Percentiles rank a stretch among this genome's conserved stretches.
These are phyloP conservation scores for Sinopyrophorus schimmeli DNA, from an alignment of 2,888 invertebrate genomes.

Conservation along the genomic window DNA sequence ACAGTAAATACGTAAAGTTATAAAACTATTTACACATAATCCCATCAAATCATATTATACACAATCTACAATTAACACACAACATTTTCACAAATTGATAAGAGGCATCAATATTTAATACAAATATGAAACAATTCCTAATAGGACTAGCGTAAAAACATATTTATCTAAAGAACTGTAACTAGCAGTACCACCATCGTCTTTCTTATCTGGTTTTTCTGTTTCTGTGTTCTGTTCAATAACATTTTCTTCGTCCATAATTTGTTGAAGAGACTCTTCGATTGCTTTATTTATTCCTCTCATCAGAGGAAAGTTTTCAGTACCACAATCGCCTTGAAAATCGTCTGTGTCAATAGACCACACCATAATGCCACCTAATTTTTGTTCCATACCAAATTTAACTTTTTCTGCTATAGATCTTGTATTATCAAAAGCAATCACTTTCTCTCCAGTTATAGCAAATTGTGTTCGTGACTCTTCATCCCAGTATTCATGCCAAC, in stretches of 20 bases:
- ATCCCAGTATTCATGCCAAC: constrained; percentile 75
- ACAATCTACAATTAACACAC: no score
- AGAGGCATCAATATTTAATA: no score
- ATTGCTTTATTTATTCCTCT: constrained; percentile 72
- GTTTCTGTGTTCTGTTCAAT: constrained; percentile 33
- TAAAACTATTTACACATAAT: no score
- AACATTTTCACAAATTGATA: no score
- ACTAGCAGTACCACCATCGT: neutral
- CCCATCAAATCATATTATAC: no score
- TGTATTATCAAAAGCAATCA: constrained; percentile 78
- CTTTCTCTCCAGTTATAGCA: constrained; percentile 63
- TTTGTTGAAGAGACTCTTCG: constrained; percentile 57
- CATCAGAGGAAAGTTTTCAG: constrained; percentile 71
- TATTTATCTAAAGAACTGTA: no score
- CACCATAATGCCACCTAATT: constrained; percentile 80
- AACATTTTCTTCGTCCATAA: constrained; percentile 58
- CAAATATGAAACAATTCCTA: no score
- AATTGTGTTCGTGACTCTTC: constrained; percentile 66
- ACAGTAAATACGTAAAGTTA: no score
- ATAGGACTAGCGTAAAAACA: no score
- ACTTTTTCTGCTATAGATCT: constrained; percentile 77
- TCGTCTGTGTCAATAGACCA: constrained; percentile 92
- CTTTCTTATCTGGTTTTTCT: constrained; percentile 16
- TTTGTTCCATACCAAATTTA: constrained; percentile 63
- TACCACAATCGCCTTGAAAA: constrained; percentile 70